These are phyloP conservation scores for Cephalopachus bancanus DNA, from an alignment of 2,797 vertebrate species.

Conservation along the genomic window DNA sequence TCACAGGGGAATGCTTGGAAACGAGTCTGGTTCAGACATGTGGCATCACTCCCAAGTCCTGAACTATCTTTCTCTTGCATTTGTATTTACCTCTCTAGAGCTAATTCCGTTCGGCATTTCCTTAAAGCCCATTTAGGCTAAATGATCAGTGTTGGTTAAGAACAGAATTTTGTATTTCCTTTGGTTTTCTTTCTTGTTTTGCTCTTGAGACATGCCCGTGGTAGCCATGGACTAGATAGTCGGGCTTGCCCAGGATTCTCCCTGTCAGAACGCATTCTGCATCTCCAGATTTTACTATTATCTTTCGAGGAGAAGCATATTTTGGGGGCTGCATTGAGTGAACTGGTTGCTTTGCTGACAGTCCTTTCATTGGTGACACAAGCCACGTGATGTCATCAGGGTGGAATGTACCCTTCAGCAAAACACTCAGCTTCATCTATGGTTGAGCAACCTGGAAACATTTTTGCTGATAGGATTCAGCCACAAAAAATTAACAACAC, in stretches of 20 bases:
- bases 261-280: background rate
- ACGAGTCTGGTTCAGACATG: constrained; percentile 31
- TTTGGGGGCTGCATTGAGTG: background rate
- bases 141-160: constrained; percentile 10
- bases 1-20: constrained; percentile 53
- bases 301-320: background rate
- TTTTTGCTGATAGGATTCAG: constrained; percentile 70
- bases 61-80: background rate
- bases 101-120: constrained; percentile 42
- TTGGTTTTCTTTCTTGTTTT: background rate
- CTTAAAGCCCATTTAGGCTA: constrained; percentile 23
- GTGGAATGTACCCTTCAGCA: constrained; percentile 61
- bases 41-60: constrained; percentile 21
- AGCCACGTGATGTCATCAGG: background rate
- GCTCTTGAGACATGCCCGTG: background rate
- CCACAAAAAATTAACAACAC: constrained; percentile 66
- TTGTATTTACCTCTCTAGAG: constrained; percentile 40
- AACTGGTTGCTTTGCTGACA: constrained; percentile 12
- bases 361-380: constrained; percentile 35
- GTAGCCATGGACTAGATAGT: background rate
- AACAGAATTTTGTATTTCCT: background rate
- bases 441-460: constrained; percentile 66
- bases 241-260: background rate
- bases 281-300: constrained; percentile 2
- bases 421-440: constrained; percentile 39